A percentile compares a stretch with the other conserved stretches of the same genome.
phyloP scores from a whole-genome alignment of 37 sponge, comb jelly and placozoan species.

The Axinella damicornis region DNA sequence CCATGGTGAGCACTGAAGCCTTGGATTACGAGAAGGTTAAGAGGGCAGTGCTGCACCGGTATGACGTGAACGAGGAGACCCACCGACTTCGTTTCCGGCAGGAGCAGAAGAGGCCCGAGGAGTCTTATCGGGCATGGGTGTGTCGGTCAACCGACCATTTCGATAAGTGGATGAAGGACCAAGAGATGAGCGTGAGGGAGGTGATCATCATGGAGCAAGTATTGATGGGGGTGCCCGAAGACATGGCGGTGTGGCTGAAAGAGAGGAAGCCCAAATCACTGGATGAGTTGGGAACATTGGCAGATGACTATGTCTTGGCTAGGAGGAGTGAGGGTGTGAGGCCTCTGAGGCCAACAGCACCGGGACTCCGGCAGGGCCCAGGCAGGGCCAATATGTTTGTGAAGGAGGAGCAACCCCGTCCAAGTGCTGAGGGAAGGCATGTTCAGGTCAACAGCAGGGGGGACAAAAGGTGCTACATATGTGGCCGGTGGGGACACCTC shows the following conservation, averaged over 20 bases:
- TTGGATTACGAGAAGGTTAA: slow-evolving; percentile 25
- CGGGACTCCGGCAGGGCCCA: background rate
- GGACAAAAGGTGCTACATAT: slow-evolving; percentile 25
- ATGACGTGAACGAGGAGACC: slow-evolving; percentile 41
- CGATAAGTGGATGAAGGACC: slow-evolving; percentile 12
- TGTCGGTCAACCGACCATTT: background rate
- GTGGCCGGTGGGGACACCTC: slow-evolving; percentile 19
- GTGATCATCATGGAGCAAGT: slow-evolving; percentile 33
- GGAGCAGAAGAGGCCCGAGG: slow-evolving; percentile 1
- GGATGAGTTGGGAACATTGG: slow-evolving; percentile 28
- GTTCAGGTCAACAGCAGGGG: background rate
- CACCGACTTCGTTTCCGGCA: slow-evolving; percentile 12
- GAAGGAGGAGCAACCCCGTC: background rate
- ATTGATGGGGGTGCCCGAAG: slow-evolving; percentile 6
- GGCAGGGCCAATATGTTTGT: background rate
- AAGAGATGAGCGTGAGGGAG: slow-evolving; percentile 4
- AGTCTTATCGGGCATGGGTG: background rate
- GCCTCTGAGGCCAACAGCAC: background rate
- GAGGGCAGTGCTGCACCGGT: slow-evolving; percentile 28
- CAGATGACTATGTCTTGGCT: slow-evolving; percentile 35
- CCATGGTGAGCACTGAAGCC: background rate
- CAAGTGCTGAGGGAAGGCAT: background rate
- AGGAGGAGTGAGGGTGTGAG: background rate
- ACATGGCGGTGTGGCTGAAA: slow-evolving; percentile 36
- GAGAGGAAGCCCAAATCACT: slow-evolving; percentile 32